Conservation (phyloP, 2,113 vertebrate species). For the Entomyzon cyanotis region DNA sequence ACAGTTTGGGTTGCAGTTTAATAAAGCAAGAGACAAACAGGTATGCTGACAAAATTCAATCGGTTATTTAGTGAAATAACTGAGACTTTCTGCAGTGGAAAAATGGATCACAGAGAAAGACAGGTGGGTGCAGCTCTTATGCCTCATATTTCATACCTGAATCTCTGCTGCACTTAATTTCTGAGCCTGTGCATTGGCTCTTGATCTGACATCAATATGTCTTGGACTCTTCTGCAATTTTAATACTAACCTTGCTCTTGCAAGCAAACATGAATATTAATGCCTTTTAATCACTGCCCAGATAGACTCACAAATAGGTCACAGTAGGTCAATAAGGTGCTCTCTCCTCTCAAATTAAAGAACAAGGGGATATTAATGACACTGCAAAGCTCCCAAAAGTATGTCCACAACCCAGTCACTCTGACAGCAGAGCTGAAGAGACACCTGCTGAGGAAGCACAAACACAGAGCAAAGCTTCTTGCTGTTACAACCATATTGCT, state of each 20-base stretch:
- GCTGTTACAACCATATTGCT: background rate
- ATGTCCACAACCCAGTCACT: accelerated
- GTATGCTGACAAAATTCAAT: background rate
- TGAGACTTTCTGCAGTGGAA: background rate
- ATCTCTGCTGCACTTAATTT: background rate
- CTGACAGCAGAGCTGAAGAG: background rate
- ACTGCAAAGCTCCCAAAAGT: background rate
- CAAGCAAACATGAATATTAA: background rate
- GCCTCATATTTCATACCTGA: background rate
- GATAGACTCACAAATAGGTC: background rate
- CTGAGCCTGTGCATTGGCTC: background rate
- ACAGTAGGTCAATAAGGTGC: background rate
- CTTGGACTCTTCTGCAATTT: background rate
- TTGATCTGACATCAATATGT: background rate
- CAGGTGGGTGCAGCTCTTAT: background rate
- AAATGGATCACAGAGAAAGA: background rate
- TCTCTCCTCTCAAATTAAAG: background rate
- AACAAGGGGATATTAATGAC: background rate
- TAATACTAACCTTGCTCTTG: background rate
- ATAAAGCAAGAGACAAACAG: background rate
- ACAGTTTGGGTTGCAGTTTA: background rate
- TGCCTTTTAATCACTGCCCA: background rate
- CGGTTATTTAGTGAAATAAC: background rate
- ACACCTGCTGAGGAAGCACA: background rate
- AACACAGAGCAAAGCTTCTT: background rate